A percentile compares a stretch with the other conserved stretches of the same genome.
These are phyloP conservation scores for Peromyscus polionotus DNA, from an alignment of 2,113 vertebrate genomes.

Conservation along the genomic window DNA sequence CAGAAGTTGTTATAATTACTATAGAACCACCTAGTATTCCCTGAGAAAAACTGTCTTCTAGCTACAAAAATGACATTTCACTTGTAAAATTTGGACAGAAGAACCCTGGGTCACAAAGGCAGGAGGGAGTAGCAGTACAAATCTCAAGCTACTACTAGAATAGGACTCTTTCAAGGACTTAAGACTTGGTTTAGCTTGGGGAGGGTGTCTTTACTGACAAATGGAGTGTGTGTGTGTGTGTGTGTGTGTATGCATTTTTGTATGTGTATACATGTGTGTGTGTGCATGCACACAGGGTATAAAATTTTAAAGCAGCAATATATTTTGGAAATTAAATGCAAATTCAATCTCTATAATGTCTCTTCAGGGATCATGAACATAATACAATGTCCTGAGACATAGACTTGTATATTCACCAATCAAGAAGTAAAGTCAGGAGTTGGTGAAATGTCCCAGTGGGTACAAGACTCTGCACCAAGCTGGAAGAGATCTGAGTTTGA, in stretches of 20 bases:
- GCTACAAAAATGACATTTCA: not conserved
- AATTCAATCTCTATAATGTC: not conserved
- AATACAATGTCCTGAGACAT: not conserved
- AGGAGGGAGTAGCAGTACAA: not conserved
- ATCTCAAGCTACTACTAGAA: slow-evolving; percentile 18
- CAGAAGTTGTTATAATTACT: not conserved
- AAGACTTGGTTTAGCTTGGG: not conserved
- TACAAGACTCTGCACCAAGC: not conserved
- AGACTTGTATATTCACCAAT: not conserved
- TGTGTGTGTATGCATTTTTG: not conserved
- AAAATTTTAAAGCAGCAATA: slow-evolving; percentile 5
- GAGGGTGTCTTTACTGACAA: not conserved
- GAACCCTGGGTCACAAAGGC: not conserved
- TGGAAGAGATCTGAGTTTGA: not conserved
- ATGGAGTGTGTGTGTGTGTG: not conserved
- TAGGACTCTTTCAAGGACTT: not conserved
- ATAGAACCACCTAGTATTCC: not conserved
- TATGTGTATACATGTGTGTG: not conserved
- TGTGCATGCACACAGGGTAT: not conserved
- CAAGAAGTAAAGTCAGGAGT: not conserved
- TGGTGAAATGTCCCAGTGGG: too few relatives aligned
- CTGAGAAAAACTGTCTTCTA: not conserved
- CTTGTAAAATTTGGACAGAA: not conserved
- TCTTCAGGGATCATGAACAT: not conserved
- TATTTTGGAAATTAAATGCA: not conserved